Evolutionary conservation across 2,797 vertebrate species (phyloP).

Genomic region (Holocentrus rufus): DNA sequence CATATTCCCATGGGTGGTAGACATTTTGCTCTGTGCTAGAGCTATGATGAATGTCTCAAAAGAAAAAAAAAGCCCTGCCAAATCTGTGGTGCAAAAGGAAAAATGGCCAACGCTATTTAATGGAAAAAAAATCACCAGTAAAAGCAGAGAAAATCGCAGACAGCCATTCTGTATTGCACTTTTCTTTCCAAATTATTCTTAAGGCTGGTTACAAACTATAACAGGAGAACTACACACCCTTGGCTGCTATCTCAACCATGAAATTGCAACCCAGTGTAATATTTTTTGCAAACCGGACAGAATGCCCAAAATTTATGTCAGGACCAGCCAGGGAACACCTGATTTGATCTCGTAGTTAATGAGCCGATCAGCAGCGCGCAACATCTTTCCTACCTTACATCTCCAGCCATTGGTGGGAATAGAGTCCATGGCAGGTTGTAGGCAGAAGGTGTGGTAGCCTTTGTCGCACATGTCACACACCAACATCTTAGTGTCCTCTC

Average conservation of each 20-base stretch:
- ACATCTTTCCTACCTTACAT: constrained; percentile 88
- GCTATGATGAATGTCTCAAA: not conserved
- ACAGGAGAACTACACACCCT: not conserved
- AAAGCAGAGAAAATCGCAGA: too few species aligned
- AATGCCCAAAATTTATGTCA: not conserved
- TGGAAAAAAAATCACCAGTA: not conserved
- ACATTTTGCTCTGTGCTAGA: constrained; percentile 13
- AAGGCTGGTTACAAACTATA: not conserved
- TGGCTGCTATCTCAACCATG: not conserved
- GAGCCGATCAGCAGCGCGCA: not conserved
- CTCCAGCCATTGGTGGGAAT: constrained; percentile 98
- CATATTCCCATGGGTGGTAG: constrained; percentile 30
- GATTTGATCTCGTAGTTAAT: not conserved
- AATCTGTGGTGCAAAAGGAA: constrained; percentile 1
- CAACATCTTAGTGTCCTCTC: constrained; percentile 99
- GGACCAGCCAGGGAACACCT: too few species aligned
- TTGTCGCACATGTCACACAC: constrained; percentile 99
- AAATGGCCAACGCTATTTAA: not conserved
- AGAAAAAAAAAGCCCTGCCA: not conserved
- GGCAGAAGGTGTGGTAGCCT: constrained; percentile 99
- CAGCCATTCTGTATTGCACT: too few species aligned
- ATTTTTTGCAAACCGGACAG: not conserved
- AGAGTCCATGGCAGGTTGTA: constrained; percentile 95
- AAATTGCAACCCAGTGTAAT: not conserved
- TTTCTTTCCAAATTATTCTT: too few species aligned